Conservation (phyloP, 2,797 vertebrate genomes). For the Sebastes alutus region DNA sequence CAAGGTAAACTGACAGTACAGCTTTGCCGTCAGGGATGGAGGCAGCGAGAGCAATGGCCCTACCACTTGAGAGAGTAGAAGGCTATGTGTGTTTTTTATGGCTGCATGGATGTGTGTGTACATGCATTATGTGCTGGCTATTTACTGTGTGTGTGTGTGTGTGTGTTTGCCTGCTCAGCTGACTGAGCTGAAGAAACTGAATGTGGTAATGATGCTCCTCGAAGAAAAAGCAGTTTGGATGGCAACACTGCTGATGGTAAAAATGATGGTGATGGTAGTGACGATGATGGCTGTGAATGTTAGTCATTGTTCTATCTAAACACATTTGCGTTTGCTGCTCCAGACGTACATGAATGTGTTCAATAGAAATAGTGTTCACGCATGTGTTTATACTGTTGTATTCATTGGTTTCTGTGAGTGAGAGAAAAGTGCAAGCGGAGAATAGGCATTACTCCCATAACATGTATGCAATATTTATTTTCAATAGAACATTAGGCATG, state of each 20-base stretch:
- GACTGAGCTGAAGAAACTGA: constrained; percentile 26
- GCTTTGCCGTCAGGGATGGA: constrained; percentile 76
- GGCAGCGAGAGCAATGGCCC: constrained; percentile 71
- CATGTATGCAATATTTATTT: constrained; percentile 17
- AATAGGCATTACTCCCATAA: constrained; percentile 16
- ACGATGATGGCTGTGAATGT: constrained; percentile 39
- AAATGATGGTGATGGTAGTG: constrained; percentile 11
- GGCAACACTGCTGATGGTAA: constrained; percentile 3
- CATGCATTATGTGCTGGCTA: constrained; percentile 8
- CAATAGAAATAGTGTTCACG: background rate
- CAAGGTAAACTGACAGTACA: constrained; percentile 84
- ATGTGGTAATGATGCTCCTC: constrained; percentile 36
- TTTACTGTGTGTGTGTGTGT: background rate
- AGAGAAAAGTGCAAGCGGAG: constrained; percentile 4
- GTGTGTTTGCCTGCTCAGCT: constrained; percentile 23
- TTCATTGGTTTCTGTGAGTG: background rate
- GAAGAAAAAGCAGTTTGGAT: constrained; percentile 28
- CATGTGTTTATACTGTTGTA: background rate
- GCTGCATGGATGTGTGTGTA: background rate
- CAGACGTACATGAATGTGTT: background rate
- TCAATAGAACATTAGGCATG: background rate
- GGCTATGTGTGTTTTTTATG: constrained; percentile 44
- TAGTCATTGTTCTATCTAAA: constrained; percentile 4
- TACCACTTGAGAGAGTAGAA: constrained; percentile 61
- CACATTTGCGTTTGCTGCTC: background rate